These are phyloP conservation scores for Chelonus formosanus DNA, from an alignment of 2,888 invertebrate species.

Conservation along the genomic window DNA sequence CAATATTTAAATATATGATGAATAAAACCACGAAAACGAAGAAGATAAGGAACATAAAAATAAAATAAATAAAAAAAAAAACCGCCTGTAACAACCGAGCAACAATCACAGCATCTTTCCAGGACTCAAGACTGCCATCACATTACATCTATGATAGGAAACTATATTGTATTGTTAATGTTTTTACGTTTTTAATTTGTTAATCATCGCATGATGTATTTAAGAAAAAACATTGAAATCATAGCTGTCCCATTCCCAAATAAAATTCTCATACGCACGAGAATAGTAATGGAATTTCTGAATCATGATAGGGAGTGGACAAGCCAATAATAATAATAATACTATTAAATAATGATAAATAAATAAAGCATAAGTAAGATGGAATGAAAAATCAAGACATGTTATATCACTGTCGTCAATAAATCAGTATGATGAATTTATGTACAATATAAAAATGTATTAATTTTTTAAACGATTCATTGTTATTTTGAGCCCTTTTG, in stretches of 20 bases:
- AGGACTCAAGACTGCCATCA: conserved; percentile 63
- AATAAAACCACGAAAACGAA: conserved; percentile 22
- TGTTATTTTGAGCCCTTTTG: no score
- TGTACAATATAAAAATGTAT: no score
- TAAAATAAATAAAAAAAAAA: conserved; percentile 32
- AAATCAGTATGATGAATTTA: no score
- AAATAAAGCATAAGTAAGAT: background rate
- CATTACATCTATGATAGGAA: conserved; percentile 59
- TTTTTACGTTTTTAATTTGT: conserved; percentile 63
- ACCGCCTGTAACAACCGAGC: conserved; percentile 48
- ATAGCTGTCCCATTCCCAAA: conserved; percentile 4
- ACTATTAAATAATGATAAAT: background rate
- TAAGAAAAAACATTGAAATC: conserved; percentile 21
- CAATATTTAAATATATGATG: conserved; percentile 41
- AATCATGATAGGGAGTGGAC: background rate
- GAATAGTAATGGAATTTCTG: no score
- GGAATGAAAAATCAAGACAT: background rate
- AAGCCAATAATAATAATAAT: background rate
- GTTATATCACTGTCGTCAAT: no score
- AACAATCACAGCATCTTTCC: conserved; percentile 61
- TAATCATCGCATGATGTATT: conserved; percentile 56
- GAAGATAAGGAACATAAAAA: conserved; percentile 24
- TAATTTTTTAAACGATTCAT: no score
- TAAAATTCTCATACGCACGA: conserved; percentile 2
- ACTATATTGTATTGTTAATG: conserved; percentile 61